phyloP scores from a whole-genome alignment of 1,140 invertebrate species.

The Brachystomella parvula region DNA sequence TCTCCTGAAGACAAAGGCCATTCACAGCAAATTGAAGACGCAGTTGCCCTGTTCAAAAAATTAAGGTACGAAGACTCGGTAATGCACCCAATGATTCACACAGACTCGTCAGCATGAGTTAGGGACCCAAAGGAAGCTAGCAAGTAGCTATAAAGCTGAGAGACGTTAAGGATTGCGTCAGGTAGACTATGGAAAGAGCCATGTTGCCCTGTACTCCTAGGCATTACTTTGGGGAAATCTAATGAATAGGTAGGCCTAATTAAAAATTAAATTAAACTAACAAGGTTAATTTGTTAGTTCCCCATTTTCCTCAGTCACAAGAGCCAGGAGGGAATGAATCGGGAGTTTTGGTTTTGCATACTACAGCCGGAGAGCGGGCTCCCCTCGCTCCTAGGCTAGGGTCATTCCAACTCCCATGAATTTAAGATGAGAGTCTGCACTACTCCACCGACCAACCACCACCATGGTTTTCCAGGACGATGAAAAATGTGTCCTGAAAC shows the following conservation, averaged over 20 bases:
- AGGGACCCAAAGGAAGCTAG: not conserved
- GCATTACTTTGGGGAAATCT: not conserved
- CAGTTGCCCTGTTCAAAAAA: not conserved
- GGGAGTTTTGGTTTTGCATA: not conserved
- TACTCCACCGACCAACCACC: not conserved
- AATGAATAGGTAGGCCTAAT: not conserved
- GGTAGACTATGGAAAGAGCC: not conserved
- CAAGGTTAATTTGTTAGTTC: not conserved
- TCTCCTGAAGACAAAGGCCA: no score
- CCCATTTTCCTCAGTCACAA: not conserved
- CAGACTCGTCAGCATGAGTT: no score
- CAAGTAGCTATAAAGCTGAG: not conserved
- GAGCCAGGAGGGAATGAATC: not conserved
- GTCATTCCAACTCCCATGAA: not conserved
- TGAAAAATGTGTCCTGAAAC: no score
- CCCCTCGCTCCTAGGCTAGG: no score
- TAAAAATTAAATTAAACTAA: constrained; percentile 9
- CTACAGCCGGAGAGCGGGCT: not conserved
- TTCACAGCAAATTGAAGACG: no score
- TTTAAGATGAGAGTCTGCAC: not conserved
- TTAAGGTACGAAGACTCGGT: not conserved
- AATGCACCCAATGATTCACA: no score
- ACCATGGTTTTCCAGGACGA: no score
- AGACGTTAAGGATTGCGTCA: not conserved
- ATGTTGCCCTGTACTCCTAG: no score